phyloP scores from a whole-genome alignment of 2,797 vertebrate species.

The Intellagama lesueurii region DNA sequence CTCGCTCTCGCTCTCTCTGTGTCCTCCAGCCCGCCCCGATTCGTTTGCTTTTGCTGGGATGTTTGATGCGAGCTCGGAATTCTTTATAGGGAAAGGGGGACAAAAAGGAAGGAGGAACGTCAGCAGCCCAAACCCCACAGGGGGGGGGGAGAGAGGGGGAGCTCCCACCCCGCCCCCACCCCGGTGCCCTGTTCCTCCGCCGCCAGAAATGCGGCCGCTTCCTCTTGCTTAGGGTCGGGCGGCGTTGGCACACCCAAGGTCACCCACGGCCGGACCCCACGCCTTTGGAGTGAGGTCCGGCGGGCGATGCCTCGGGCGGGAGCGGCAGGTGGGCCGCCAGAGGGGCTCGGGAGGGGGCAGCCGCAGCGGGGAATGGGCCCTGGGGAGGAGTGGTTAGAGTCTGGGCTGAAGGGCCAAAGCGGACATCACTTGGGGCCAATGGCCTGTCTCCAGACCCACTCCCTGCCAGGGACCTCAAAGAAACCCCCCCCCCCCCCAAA shows the following conservation, averaged over 20 bases:
- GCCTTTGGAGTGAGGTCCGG: too few species aligned
- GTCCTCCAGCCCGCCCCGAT: not conserved
- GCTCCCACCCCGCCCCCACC: not conserved
- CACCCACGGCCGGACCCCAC: too few species aligned
- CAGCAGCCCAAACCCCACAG: conserved; percentile 51
- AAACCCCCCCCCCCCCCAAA: too few species aligned
- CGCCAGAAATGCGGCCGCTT: not conserved
- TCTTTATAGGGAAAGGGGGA: conserved; percentile 69
- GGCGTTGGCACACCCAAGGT: not conserved
- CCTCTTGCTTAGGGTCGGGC: rapidly evolving
- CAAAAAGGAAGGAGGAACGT: conserved; percentile 73
- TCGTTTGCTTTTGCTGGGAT: conserved; percentile 48
- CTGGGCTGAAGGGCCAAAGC: too few species aligned
- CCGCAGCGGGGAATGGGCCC: too few species aligned
- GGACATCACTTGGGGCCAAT: too few species aligned
- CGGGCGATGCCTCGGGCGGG: not conserved
- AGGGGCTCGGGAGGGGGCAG: too few species aligned
- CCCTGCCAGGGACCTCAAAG: too few species aligned
- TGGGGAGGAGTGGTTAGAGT: not conserved
- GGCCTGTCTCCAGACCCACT: too few species aligned
- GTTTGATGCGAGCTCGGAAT: conserved; percentile 66
- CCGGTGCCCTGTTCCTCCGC: not conserved
- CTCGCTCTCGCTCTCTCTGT: not conserved
- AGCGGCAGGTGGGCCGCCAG: not conserved
- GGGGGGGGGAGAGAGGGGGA: conserved; percentile 15